Conservation (phyloP, 2,113 vertebrate species). For the Mesoclemmys tuberculata region DNA sequence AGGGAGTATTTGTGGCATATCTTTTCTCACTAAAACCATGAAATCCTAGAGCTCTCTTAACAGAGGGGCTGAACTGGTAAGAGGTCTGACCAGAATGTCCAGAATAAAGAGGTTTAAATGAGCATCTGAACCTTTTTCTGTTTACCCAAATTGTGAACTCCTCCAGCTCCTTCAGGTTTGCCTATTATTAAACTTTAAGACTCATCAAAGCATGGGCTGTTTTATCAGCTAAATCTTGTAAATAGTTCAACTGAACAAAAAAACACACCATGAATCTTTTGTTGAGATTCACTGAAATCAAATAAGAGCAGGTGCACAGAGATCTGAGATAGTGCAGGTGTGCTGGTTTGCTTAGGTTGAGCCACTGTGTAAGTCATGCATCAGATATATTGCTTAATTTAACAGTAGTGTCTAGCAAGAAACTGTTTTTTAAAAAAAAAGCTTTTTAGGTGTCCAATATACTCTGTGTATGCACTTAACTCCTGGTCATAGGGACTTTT, state of each 20-base stretch:
- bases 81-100: background rate
- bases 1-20: background rate
- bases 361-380: background rate
- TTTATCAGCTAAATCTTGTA: background rate
- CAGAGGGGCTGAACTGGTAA: background rate
- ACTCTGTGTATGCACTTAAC: background rate
- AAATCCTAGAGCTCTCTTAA: background rate
- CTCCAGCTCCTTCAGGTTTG: background rate
- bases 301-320: background rate
- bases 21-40: background rate
- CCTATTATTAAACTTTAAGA: background rate
- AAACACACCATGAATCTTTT: background rate
- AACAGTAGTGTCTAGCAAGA: background rate
- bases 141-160: background rate
- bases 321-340: background rate
- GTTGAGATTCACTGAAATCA: background rate
- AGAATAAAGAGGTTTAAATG: background rate
- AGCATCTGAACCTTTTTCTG: background rate
- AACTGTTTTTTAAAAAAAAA: background rate
- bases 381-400: background rate
- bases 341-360: background rate
- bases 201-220: background rate
- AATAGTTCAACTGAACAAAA: background rate
- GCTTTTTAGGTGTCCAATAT: background rate
- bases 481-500: background rate